Percentiles rank a stretch among this genome's conserved stretches.
phyloP scores from a whole-genome alignment of 2,797 vertebrate genomes.

The Onychomys arenicola region DNA sequence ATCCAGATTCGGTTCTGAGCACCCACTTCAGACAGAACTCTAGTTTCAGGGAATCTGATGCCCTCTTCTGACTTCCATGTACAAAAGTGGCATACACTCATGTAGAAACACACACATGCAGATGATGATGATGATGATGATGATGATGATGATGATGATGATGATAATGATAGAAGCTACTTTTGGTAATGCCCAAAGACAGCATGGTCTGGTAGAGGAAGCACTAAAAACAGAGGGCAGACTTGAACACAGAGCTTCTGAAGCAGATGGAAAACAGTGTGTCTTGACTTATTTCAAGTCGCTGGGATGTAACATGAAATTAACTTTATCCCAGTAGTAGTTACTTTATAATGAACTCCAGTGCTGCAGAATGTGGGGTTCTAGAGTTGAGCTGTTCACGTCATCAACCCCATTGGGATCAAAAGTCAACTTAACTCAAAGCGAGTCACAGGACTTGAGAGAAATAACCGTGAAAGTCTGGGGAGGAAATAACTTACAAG shows the following conservation, averaged over 20 bases:
- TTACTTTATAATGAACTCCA: neutral
- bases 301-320: neutral
- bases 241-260: constrained; percentile 41
- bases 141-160: neutral
- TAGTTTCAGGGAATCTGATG: neutral
- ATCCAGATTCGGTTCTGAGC: neutral
- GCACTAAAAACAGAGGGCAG: neutral
- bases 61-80: neutral
- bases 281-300: neutral
- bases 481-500: neutral
- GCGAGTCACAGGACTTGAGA: constrained; percentile 30
- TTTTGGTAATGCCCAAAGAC: neutral
- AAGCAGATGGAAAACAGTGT: neutral
- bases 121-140: no score
- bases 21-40: no score
- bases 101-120: neutral
- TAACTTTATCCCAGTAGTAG: neutral
- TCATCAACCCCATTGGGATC: neutral
- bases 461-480: neutral
- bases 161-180: no score
- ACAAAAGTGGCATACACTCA: neutral
- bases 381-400: constrained; percentile 19
- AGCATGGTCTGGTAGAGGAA: neutral
- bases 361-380: neutral
- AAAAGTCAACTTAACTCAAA: constrained; percentile 7